A percentile compares a stretch with the other conserved stretches of the same genome.
phyloP scores from a whole-genome alignment of 1,140 invertebrate species.

The Thaumatotibia leucotreta region DNA sequence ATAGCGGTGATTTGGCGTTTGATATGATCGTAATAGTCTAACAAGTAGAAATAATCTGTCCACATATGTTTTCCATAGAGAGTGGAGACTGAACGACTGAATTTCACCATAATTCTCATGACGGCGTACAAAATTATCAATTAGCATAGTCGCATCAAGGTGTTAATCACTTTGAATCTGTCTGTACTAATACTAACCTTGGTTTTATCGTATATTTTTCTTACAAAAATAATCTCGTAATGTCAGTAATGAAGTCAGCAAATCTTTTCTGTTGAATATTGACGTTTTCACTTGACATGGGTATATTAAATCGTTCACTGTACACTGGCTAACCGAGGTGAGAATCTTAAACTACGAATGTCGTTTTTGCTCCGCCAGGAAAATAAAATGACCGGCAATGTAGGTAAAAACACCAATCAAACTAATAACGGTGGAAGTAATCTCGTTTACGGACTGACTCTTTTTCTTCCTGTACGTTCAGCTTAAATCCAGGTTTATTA shows the following conservation, averaged over 20 bases:
- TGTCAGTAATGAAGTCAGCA: neutral
- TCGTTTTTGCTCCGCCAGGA: neutral
- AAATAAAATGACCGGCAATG: neutral
- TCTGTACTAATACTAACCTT: neutral
- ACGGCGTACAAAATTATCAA: too few species aligned
- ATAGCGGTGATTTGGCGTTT: too few species aligned
- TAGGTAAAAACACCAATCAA: neutral
- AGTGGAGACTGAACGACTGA: too few species aligned
- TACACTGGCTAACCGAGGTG: neutral
- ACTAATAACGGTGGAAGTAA: neutral
- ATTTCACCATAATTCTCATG: too few species aligned
- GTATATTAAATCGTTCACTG: neutral
- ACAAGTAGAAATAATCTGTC: too few species aligned
- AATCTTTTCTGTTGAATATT: neutral
- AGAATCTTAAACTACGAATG: neutral
- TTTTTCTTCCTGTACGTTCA: neutral
- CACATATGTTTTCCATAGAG: too few species aligned
- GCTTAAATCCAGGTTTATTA: neutral
- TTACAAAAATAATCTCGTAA: neutral
- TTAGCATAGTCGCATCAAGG: too few species aligned
- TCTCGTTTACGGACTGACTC: neutral
- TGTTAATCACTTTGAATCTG: too few species aligned
- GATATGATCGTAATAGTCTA: too few species aligned
- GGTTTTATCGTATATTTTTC: neutral
- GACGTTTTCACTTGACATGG: neutral